Evolutionary conservation across 2,888 invertebrate genomes (phyloP).

Genomic region (Epistrophe grossulariae): DNA sequence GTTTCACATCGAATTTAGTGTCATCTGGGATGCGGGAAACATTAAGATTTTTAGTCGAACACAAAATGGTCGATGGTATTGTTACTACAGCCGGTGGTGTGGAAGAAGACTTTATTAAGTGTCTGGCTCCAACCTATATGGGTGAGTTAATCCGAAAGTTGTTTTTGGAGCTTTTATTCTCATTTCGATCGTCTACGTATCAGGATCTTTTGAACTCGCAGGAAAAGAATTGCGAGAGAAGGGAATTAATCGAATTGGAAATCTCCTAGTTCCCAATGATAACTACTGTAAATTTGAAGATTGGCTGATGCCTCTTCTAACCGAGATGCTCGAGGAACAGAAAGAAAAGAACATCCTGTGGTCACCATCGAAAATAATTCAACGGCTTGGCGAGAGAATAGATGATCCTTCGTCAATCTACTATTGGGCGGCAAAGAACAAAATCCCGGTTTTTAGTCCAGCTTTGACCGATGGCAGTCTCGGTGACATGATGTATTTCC

Average conservation of each 20-base stretch:
- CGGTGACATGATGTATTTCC: conserved; percentile 99
- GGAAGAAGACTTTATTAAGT: conserved; percentile 99
- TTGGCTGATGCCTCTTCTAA: conserved; percentile 96
- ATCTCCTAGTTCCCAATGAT: conserved; percentile 98
- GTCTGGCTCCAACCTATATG: conserved; percentile 96
- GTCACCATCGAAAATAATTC: conserved; percentile 95
- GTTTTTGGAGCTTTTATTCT: background rate
- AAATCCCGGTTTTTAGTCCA: conserved; percentile 98
- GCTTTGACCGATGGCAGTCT: conserved; percentile 98
- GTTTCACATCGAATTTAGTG: conserved; percentile 98
- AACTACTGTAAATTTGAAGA: conserved; percentile 99
- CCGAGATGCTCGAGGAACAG: conserved; percentile 96
- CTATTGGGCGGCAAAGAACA: conserved; percentile 98
- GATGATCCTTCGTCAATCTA: conserved; percentile 96
- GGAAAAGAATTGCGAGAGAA: conserved; percentile 92
- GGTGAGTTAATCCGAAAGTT: conserved; percentile 84
- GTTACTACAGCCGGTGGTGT: conserved; percentile 99
- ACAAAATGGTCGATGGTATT: conserved; percentile 96
- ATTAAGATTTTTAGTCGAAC: conserved; percentile 93
- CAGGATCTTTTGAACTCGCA: conserved; percentile 90
- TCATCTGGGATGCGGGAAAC: conserved; percentile 97
- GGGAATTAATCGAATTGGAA: conserved; percentile 93
- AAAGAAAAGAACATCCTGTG: conserved; percentile 89
- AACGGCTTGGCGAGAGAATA: conserved; percentile 94
- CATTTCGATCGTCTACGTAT: background rate